phyloP scores from a whole-genome alignment of 1,140 invertebrate genomes.

The Bombus impatiens region DNA sequence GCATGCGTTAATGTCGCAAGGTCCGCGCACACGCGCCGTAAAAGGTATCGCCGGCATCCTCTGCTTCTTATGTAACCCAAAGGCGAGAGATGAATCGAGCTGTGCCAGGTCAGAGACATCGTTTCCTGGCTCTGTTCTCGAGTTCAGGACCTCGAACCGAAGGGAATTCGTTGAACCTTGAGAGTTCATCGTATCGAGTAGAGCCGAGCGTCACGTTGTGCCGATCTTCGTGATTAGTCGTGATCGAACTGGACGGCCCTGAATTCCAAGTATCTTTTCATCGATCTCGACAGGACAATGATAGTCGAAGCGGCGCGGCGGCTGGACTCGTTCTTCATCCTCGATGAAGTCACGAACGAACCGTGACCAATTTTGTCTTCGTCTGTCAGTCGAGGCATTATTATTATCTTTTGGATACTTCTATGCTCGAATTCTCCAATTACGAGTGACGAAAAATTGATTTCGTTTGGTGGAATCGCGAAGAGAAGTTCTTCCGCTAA shows the following conservation, averaged over 20 bases:
- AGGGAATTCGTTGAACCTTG: conserved; percentile 32
- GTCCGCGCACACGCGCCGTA: conserved; percentile 21
- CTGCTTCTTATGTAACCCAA: conserved; percentile 48
- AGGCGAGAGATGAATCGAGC: conserved; percentile 42
- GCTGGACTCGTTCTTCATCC: not conserved
- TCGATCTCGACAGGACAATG: conserved; percentile 28
- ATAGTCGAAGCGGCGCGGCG: not conserved
- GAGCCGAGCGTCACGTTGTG: conserved; percentile 18
- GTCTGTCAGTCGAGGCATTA: not conserved
- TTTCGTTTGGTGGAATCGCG: too few species aligned
- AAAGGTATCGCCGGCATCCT: conserved; percentile 39
- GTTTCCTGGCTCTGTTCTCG: conserved; percentile 4
- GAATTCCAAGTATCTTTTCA: conserved; percentile 40
- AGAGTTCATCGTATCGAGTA: conserved; percentile 20
- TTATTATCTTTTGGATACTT: not conserved
- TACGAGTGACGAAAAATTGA: too few species aligned
- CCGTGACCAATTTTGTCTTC: conserved; percentile 26
- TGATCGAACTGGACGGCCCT: conserved; percentile 39
- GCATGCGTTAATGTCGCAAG: not conserved
- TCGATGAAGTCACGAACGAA: conserved; percentile 25
- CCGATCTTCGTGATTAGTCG: conserved; percentile 47
- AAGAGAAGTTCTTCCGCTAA: too few species aligned
- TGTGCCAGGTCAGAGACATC: conserved; percentile 41
- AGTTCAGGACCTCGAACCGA: not conserved
- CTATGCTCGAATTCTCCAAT: not conserved